phyloP scores from a whole-genome alignment of 2,888 invertebrate genomes.

The Copidosoma aretas region DNA sequence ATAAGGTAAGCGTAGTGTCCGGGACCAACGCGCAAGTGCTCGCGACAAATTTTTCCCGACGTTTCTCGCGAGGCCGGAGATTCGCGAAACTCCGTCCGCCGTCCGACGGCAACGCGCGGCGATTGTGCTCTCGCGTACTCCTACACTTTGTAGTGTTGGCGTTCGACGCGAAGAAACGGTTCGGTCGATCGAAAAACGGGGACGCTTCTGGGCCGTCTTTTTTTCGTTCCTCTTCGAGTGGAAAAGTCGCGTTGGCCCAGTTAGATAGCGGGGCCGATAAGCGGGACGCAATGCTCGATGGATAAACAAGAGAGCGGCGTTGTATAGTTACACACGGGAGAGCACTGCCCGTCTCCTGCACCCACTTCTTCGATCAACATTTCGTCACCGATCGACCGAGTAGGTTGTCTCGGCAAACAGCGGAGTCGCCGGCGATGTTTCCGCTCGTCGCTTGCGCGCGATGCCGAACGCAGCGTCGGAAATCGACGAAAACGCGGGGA shows the following conservation, averaged over 20 bases:
- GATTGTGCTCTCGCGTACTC: not conserved
- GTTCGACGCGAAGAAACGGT: not conserved
- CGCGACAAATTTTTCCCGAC: not conserved
- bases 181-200: too few species aligned
- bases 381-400: too few species aligned
- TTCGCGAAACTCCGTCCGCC: not conserved
- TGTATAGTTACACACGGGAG: too few species aligned
- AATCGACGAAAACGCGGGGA: too few species aligned
- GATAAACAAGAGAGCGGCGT: not conserved
- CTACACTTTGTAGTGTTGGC: not conserved
- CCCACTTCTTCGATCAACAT: too few species aligned
- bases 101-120: constrained; percentile 19
- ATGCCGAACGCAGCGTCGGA: too few species aligned
- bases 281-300: not conserved
- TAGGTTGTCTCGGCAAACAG: too few species aligned
- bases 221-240: not conserved
- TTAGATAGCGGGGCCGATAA: constrained; percentile 20
- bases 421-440: too few species aligned
- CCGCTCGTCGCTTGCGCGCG: too few species aligned
- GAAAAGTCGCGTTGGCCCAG: constrained; percentile 21
- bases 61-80: not conserved
- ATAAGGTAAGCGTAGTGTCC: not conserved
- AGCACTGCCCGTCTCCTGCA: too few species aligned
- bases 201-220: too few species aligned
- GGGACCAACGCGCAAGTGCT: not conserved